Conservation (phyloP, 2,888 invertebrate genomes). For the Corbicula japonica region DNA sequence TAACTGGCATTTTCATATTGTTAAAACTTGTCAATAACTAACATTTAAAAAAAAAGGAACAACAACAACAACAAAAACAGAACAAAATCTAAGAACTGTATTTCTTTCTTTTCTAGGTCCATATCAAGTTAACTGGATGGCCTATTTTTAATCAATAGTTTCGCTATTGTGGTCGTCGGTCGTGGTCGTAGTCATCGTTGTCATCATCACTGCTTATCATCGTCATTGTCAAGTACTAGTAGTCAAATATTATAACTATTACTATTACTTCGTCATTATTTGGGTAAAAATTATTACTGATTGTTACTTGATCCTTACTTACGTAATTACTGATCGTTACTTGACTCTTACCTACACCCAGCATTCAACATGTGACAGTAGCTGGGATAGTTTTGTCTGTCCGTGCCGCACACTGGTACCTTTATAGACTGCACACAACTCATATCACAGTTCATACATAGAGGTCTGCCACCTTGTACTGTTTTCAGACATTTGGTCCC, state of each 20-base stretch:
- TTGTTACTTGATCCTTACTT: no score
- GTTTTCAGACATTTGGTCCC: constrained; percentile 91
- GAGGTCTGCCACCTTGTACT: constrained; percentile 89
- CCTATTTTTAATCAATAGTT: not conserved
- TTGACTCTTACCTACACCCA: no score
- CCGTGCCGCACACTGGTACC: constrained; percentile 90
- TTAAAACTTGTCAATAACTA: no score
- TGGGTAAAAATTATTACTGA: no score
- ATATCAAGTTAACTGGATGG: no score
- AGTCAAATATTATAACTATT: not conserved
- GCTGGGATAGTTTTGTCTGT: constrained; percentile 91
- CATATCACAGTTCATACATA: constrained; percentile 87
- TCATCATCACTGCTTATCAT: not conserved
- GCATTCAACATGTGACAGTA: constrained; percentile 94
- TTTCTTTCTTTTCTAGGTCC: no score
- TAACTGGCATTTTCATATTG: no score
- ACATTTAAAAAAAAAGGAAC: no score
- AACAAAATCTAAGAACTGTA: no score
- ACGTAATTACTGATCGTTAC: no score
- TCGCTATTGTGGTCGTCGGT: not conserved
- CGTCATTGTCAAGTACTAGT: not conserved
- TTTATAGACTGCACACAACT: constrained; percentile 26
- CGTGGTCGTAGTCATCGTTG: not conserved
- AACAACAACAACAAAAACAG: no score
- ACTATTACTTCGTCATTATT: not conserved